Evolutionary conservation across 2,797 vertebrate species (phyloP), one percentile per base, ranked within the genome.

Genomic region (Morus bassanus): DNA sequence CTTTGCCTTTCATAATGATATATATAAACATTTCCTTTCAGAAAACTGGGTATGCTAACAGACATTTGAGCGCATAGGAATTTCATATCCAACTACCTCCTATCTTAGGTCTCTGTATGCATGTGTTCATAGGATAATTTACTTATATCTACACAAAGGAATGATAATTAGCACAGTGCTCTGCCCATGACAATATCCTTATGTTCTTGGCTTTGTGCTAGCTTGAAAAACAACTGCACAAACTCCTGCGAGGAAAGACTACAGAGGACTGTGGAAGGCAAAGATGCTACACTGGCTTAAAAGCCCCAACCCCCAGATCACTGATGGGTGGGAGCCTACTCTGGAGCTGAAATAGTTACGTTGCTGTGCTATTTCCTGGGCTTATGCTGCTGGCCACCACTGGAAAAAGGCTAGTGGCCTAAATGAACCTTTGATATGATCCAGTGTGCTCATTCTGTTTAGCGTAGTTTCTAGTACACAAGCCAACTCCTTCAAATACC

Each of bases 31-130:
- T 68, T 89, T 54, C 9, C 37, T 60, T 87, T 68, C 54, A 64
- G 37, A 70, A 64, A 37, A 54, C 7, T 31, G 5, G 1, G 2
- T 37, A 19, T 57, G 17, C 3, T 43, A 64, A 57, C 25, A 82
- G 51, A 8, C 8, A 27, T 64, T 64, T 57, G 30, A 73, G 21
- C 53, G 11, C 9, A 50, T 8, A 67, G n/a, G 22, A 59, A 54
- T 60, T 95, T 88, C 33, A 37, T 70, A 56, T n/a, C 31, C 17
- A 79, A 2, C 22, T 70, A 4, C 12, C 5, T 86, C n/a, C 13
- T 28, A 6, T 0, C 0, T 56, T 69, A 41, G 9, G 21, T 67
- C 13, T 79, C 45, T 31, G 2, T 33, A 30, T 39, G 13, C 31
- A 3, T 30, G 8, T 39, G 13, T 10, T 75, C 16, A 27, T 43